phyloP scores from a whole-genome alignment of 2,888 invertebrate genomes.

The Apamea epomidion region DNA sequence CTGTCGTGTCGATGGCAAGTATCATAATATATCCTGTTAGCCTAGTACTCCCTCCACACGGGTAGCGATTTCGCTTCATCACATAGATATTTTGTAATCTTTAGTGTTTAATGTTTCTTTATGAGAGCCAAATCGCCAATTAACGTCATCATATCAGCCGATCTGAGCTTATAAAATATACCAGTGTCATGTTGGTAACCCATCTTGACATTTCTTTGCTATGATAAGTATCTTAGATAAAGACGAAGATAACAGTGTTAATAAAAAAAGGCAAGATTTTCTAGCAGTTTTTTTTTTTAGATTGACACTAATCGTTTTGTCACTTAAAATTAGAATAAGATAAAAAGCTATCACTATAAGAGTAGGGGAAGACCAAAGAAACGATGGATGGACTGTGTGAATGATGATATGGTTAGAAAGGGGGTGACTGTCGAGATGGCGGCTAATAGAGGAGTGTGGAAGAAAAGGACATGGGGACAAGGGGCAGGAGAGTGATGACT shows the following conservation, averaged over 20 bases:
- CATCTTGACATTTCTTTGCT: neutral
- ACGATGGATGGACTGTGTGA: too few species aligned
- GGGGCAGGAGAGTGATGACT: slow-evolving; percentile 45
- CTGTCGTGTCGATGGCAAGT: neutral
- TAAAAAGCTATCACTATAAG: neutral
- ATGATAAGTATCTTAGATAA: neutral
- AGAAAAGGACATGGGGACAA: too few species aligned
- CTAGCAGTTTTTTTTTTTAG: neutral
- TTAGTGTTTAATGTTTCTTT: neutral
- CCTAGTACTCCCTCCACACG: neutral
- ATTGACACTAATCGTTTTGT: neutral
- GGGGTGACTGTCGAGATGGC: too few species aligned
- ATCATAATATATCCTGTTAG: neutral
- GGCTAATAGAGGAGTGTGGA: too few species aligned
- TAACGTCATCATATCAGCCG: neutral
- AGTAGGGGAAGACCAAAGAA: too few species aligned
- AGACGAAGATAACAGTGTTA: neutral
- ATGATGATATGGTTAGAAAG: too few species aligned
- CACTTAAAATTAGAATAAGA: neutral
- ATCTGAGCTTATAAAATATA: neutral
- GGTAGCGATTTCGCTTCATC: neutral
- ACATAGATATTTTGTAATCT: neutral
- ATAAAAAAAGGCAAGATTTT: neutral
- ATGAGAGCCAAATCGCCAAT: neutral
- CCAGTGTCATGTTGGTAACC: neutral